Conservation (phyloP, 2,797 vertebrate species). For the Sciurus carolinensis region DNA sequence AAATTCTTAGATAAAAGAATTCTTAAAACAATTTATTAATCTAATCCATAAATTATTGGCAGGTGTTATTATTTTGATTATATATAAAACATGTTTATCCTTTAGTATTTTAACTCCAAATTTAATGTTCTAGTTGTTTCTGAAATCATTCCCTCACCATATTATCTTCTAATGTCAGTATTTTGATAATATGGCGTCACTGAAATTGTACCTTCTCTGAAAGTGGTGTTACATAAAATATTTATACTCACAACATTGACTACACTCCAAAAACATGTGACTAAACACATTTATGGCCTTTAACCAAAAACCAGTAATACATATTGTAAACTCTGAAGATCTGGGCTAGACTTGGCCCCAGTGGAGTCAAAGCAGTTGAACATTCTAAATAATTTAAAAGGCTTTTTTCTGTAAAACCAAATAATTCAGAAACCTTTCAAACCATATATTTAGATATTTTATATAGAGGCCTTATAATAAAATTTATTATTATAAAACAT, state of each 20-base stretch:
- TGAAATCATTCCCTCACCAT: constrained; percentile 48
- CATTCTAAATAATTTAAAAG: background rate
- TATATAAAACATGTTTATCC: background rate
- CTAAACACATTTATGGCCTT: background rate
- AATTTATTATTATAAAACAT: constrained; percentile 36
- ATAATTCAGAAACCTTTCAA: constrained; percentile 1
- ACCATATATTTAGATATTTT: background rate
- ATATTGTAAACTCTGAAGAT: background rate
- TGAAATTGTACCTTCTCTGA: constrained; percentile 26
- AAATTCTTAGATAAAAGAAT: background rate
- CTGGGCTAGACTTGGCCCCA: background rate
- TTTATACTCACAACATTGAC: constrained; percentile 18
- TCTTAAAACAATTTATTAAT: background rate
- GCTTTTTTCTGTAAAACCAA: constrained; percentile 3
- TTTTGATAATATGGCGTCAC: background rate
- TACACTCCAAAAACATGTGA: constrained; percentile 23
- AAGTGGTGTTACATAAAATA: constrained; percentile 17
- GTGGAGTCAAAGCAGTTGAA: constrained; percentile 8
- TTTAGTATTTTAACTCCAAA: constrained; percentile 29
- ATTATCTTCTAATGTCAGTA: background rate
- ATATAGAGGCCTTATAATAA: constrained; percentile 33
- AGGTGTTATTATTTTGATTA: constrained; percentile 37
- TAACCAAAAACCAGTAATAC: constrained; percentile 15
- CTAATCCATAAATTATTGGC: background rate
- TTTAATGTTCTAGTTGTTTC: background rate